Evolutionary conservation across 2,888 invertebrate genomes (phyloP), one percentile per base, ranked within the genome.

Genomic region (Protonemura montana): DNA sequence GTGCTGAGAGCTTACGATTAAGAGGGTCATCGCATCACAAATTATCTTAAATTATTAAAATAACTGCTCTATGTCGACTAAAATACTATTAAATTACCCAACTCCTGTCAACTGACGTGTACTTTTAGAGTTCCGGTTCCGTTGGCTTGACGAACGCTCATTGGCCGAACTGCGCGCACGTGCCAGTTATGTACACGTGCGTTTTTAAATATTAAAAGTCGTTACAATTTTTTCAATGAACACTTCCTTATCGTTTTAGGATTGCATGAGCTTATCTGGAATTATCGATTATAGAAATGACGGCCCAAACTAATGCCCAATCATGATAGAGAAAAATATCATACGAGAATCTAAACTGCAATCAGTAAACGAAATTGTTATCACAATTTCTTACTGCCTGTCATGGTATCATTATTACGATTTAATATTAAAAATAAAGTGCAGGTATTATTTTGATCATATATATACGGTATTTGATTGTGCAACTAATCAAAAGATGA

Each of bases 101-200:
- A 86, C 87, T 85, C 87, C 87, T 88, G 86, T 88, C 87, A 87
- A 88, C 89, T 89, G 89, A 89, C 89, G 89, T 89, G 89, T 88
- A 88, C 88, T 89, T 81, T 87, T 88, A 88, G 88, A 86, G 89
- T 88, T 89, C 89, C 89, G 89, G 89, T 87, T 82, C 59, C 59
- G 59, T 59, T 41, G 13, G 3, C 59, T 21, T 59, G 59, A 10
- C 59, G 59, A 59, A 59, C 21, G 59, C 59, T 21, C 6, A 59
- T 59, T 59, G 59, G 59, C 59, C 13, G 21, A 59, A 59, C 59
- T 59, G 59, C 21, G 13, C 59, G 59, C 59, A 59, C 59, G 59
- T 59, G 59, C 59, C 59, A 59, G 1, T 59, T 21, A 21, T 10
- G 59, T 21, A 59, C 59, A 59, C 59, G 59, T 59, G 59, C 59